Evolutionary conservation across 2,888 invertebrate species (phyloP), one percentile per base, ranked within the genome.

Genomic region (Hirtodrosophila confusa): DNA sequence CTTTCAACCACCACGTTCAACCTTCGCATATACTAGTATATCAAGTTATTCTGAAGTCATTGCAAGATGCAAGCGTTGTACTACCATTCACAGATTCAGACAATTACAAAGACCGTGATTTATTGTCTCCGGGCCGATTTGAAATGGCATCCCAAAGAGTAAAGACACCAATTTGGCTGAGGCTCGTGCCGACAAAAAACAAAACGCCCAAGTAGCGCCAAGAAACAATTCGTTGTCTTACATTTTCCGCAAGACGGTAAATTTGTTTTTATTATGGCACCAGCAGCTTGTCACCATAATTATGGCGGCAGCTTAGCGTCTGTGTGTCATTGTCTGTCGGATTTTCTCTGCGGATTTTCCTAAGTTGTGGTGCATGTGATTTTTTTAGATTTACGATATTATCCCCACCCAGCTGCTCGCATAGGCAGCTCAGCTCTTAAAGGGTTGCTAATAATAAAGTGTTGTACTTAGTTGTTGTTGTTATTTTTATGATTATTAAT

Each of bases 381-480:
- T 65, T 55, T 55, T 17, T 31, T 31, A 31, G 27, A 61, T 53
- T 51, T 50, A 57, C 49, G 62, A 74, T 24, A 47, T 33, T 69
- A 55, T 54, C 54, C 49, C n/a, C 40, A 56, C 36, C 51, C 69
- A 61, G 56, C 54, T 41, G 57, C 31, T 11, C 40, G 48, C 41
- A 63, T 65, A 65, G 65, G 64, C 65, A 27, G 27, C 9, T 27
- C 5, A 50, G 55, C 66, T 47, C 49, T 39, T 10, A 85, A 85
- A 82, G 80, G 83, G 86, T 67, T 85, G 79, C 83, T 71, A 80
- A 80, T 53, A 61, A 71, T 66, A 71, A 63, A 53, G 41, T 50
- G 40, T 44, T 31, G 61, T 62, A 61, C 61, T 66, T 58, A 62
- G 40, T 39, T 58, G 68, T 45, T 74, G 41, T 50, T 51, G 49